Conservation (phyloP, 2,888 invertebrate species). For the Eumacrocentrus americanus region DNA sequence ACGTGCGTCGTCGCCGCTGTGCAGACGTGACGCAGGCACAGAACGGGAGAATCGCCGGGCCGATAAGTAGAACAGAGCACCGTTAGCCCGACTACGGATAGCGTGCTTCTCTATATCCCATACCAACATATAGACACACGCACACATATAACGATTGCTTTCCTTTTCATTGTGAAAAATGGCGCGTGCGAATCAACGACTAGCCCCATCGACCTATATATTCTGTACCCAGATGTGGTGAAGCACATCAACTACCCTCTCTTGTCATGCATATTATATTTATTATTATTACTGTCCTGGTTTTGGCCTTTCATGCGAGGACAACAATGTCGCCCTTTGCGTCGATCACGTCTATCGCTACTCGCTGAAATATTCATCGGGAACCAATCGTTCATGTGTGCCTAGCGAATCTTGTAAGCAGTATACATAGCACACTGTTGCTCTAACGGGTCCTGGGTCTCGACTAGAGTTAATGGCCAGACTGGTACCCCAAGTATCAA, state of each 20-base stretch:
- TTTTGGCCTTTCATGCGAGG: background rate
- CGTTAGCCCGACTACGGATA: conserved; percentile 58
- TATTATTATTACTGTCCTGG: background rate
- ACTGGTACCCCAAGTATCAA: no score
- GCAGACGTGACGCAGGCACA: conserved; percentile 39
- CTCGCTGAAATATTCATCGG: no score
- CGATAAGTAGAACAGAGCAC: conserved; percentile 58
- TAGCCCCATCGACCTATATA: conserved; percentile 52
- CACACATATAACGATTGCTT: conserved; percentile 49
- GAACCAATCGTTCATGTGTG: no score
- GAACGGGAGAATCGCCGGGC: conserved; percentile 41
- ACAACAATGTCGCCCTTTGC: background rate
- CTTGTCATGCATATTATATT: background rate
- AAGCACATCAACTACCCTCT: background rate
- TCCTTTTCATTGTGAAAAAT: conserved; percentile 62
- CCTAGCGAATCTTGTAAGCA: no score
- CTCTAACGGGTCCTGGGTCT: no score
- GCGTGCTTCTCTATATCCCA: conserved; percentile 22
- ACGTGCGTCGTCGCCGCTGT: conserved; percentile 23
- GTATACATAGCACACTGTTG: no score
- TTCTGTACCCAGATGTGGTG: conserved; percentile 21
- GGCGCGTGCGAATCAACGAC: conserved; percentile 58
- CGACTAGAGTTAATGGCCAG: no score
- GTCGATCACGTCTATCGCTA: no score
- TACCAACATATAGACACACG: background rate